Base-by-base conservation (phyloP, 2,113 vertebrate species). In the Chaetodon trifascialis region DNA sequence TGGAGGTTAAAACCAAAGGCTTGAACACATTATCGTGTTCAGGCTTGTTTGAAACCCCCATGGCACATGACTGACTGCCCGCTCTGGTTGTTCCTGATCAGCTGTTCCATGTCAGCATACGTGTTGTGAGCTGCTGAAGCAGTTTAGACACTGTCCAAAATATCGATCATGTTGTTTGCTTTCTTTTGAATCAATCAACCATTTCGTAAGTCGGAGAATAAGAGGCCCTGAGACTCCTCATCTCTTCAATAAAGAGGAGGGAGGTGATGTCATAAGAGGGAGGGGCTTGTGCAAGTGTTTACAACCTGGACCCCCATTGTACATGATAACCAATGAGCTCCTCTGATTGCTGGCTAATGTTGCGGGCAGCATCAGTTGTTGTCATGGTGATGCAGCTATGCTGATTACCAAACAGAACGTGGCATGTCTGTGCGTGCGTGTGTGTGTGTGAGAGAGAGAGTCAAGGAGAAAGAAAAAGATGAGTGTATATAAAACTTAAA, bases 301-400 rank as follows among this genome's bases (percentile, higher is more conserved):
- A 86, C 82, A 78, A 79, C 66, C 65, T 36, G 21, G 40, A 47
- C 58, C 11, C 2, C 11, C 63, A 11, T 54, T 72, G 34, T 38
- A 54, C 36, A 19, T 83, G 17, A 60, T 59, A 82, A 85, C 79
- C 66, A 70, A 49, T 68, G 59, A 80, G 58, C 74, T 72, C 47
- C 52, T 77, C 80, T 60, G 79, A 86, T 75, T 78, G 62, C 34
- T 70, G 63, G 46, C 66, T 71, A 81, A 63, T 11, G 47, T 66
- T 76, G 80, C 56, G 34, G 71, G 73, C 54, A 21, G 75, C 88
- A 88, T 95, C 83, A 75, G 89, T 87, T 89, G 95, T 96, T 95
- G 95, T 95, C 82, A 88, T 96, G 93, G 95, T 74, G 79, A 92
- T 90, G 80, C 94, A 93, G 89, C 94, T 91, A 88, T 79, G 87